These are phyloP conservation scores for Champsocephalus esox DNA, from an alignment of 2,797 vertebrate species.

Conservation along the genomic window DNA sequence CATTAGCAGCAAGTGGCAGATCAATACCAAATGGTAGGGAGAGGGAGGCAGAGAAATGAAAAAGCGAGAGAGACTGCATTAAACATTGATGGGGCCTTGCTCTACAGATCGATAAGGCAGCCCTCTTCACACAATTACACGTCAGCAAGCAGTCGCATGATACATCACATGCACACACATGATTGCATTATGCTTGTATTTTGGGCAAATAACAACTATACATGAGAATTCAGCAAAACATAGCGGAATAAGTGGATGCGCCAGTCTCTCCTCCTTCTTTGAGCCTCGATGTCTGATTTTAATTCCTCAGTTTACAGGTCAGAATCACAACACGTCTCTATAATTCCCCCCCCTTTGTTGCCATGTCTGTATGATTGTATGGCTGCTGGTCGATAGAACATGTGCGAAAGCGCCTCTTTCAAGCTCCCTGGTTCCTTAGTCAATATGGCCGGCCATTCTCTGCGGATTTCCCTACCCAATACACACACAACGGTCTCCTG, in stretches of 20 bases:
- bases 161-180: slow-evolving; percentile 63
- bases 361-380: slow-evolving; percentile 56
- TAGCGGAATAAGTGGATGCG: slow-evolving; percentile 3
- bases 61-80: slow-evolving; percentile 80
- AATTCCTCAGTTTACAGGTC: slow-evolving; percentile 42
- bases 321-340: slow-evolving; percentile 35
- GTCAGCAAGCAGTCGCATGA: slow-evolving; percentile 75
- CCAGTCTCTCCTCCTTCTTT: slow-evolving; percentile 11
- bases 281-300: slow-evolving; percentile 24
- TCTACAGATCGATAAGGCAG: slow-evolving; percentile 81
- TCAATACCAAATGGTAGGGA: slow-evolving; percentile 82
- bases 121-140: slow-evolving; percentile 86
- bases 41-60: slow-evolving; percentile 55
- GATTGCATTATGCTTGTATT: slow-evolving; percentile 54
- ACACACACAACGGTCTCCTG: slow-evolving; percentile 20
- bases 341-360: slow-evolving; percentile 56
- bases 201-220: slow-evolving; percentile 20
- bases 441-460: slow-evolving; percentile 72
- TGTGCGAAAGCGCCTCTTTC: slow-evolving; percentile 64
- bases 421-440: slow-evolving; percentile 59
- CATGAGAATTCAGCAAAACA: slow-evolving; percentile 10
- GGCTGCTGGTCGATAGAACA: slow-evolving; percentile 74
- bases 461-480: slow-evolving; percentile 39
- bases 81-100: slow-evolving; percentile 85
- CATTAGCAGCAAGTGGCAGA: slow-evolving; percentile 78